phyloP scores from a whole-genome alignment of 2,113 vertebrate species.

The Archocentrus centrarchus region DNA sequence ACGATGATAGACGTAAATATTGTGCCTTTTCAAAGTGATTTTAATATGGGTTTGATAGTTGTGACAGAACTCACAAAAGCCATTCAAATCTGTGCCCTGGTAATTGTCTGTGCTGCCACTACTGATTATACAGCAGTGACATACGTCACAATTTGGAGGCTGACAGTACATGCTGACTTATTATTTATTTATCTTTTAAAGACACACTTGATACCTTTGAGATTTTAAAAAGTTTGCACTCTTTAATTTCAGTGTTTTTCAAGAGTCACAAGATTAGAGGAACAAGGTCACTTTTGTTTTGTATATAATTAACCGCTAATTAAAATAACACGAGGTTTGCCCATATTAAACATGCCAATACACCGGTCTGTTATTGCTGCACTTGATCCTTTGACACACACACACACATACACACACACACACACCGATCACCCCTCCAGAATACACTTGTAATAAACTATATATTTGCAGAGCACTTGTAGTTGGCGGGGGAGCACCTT shows the following conservation, averaged over 20 bases:
- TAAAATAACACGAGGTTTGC: not conserved
- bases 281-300: not conserved
- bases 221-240: too few relatives aligned
- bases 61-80: constrained; percentile 27
- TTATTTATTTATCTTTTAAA: too few relatives aligned
- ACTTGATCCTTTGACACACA: not conserved
- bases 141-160: not conserved
- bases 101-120: constrained; percentile 27
- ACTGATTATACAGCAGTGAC: constrained; percentile 17
- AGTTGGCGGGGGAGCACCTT: not conserved
- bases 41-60: constrained; percentile 24
- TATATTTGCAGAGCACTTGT: not conserved
- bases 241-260: not conserved
- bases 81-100: not conserved
- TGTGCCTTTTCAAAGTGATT: not conserved
- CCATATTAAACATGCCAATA: not conserved
- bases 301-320: not conserved
- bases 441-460: too few relatives aligned
- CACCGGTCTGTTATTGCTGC: not conserved
- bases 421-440: too few relatives aligned
- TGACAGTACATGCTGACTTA: not conserved
- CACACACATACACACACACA: too few relatives aligned
- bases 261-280: not conserved
- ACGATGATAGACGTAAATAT: constrained; percentile 20
- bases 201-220: not conserved